phyloP scores from a whole-genome alignment of 2,113 vertebrate genomes.

The Sturnira hondurensis region DNA sequence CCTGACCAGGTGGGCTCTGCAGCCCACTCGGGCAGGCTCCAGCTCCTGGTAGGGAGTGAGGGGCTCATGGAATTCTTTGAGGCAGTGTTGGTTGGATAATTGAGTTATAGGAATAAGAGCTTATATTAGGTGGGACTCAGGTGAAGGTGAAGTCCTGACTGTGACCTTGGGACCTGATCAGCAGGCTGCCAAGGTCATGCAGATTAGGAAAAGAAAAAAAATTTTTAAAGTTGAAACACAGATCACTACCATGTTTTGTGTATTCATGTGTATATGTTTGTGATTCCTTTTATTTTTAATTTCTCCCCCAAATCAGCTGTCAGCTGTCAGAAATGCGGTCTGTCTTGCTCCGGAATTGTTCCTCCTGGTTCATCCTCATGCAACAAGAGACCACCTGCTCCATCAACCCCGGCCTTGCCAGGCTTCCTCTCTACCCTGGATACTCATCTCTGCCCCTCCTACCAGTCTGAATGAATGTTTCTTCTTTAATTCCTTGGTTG shows the following conservation, averaged over 20 bases:
- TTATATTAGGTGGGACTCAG: background rate
- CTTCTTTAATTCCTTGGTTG: too few relatives aligned
- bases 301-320: background rate
- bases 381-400: too few relatives aligned
- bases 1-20: background rate
- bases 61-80: background rate
- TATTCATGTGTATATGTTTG: background rate
- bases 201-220: background rate
- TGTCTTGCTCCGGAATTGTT: too few relatives aligned
- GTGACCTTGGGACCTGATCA: background rate
- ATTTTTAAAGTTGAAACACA: background rate
- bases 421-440: too few relatives aligned
- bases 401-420: too few relatives aligned
- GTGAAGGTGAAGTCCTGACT: background rate
- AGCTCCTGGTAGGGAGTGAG: background rate
- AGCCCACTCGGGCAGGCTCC: background rate
- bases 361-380: too few relatives aligned
- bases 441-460: too few relatives aligned
- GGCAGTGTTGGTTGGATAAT: background rate
- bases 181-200: too few relatives aligned
- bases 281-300: background rate
- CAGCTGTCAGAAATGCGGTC: too few relatives aligned
- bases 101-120: background rate
- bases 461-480: too few relatives aligned
- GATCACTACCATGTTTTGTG: background rate